These are phyloP conservation scores for Agelas oroides DNA, from an alignment of 37 sponge, comb jelly and placozoan genomes.

Conservation along the genomic window DNA sequence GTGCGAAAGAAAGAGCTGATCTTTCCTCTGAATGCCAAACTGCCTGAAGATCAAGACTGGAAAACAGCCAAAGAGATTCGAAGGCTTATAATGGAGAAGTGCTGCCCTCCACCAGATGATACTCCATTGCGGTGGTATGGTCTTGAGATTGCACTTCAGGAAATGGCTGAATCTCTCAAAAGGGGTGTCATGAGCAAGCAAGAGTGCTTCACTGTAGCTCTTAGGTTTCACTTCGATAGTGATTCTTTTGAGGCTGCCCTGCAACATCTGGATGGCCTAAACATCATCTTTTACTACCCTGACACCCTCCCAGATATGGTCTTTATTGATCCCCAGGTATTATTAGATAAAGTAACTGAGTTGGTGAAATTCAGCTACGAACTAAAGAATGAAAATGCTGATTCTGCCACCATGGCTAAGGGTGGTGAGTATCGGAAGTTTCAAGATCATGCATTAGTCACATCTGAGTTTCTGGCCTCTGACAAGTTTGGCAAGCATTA, in stretches of 20 bases:
- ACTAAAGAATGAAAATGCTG: neutral
- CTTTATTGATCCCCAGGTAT: slow-evolving; percentile 17
- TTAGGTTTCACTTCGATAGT: slow-evolving; percentile 11
- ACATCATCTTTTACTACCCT: slow-evolving; percentile 34
- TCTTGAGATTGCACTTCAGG: slow-evolving; percentile 9
- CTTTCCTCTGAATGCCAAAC: no score
- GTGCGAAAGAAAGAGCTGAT: no score
- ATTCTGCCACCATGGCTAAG: neutral
- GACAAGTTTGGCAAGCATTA: slow-evolving; percentile 3
- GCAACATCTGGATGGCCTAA: slow-evolving; percentile 5
- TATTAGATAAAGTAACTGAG: slow-evolving; percentile 26
- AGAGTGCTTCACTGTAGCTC: slow-evolving; percentile 15
- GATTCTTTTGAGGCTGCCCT: slow-evolving; percentile 35
- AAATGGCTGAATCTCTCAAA: neutral
- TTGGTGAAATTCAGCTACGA: neutral
- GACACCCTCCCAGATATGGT: slow-evolving; percentile 14
- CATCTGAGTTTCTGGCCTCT: neutral
- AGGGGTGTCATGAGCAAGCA: slow-evolving; percentile 5
- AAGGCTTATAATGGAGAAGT: no score
- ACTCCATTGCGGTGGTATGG: slow-evolving; percentile 13
- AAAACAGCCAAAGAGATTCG: no score
- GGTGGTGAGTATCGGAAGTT: neutral
- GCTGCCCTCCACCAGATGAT: no score
- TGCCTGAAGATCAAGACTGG: no score
- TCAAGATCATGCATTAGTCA: neutral